phyloP scores from a whole-genome alignment of 1,140 invertebrate species.

The Anastatus disparis region DNA sequence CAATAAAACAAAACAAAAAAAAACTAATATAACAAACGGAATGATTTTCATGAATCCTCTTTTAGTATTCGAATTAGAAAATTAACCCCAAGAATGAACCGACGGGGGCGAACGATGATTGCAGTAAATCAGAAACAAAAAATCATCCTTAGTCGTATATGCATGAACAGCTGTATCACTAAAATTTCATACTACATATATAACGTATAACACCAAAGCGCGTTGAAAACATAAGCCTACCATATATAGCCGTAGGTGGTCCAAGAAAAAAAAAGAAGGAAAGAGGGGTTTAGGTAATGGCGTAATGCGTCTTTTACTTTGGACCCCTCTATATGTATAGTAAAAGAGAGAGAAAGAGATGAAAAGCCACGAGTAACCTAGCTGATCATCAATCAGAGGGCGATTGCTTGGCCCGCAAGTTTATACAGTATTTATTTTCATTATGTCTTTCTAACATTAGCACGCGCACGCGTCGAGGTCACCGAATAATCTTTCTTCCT shows the following conservation, averaged over 20 bases:
- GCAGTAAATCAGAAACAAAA: neutral
- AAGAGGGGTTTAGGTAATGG: conserved; percentile 53
- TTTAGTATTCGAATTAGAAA: neutral
- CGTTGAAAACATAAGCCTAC: no score
- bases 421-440: conserved; percentile 68
- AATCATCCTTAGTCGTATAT: neutral
- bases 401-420: conserved; percentile 57
- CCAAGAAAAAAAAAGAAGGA: no score
- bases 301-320: conserved; percentile 61
- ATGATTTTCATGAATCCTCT: neutral
- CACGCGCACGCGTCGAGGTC: conserved; percentile 2
- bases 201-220: neutral
- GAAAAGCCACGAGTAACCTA: conserved; percentile 43
- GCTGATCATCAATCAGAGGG: conserved; percentile 65
- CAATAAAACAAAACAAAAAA: no score
- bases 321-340: conserved; percentile 25
- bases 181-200: neutral
- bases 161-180: conserved; percentile 33
- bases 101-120: neutral
- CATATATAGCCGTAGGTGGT: conserved; percentile 62
- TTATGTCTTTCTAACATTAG: conserved; percentile 48
- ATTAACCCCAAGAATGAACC: neutral
- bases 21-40: no score
- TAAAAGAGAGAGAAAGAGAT: no score
- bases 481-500: conserved; percentile 13